These are phyloP conservation scores for Tamias sibiricus DNA, from an alignment of 2,113 vertebrate species.

Conservation along the genomic window DNA sequence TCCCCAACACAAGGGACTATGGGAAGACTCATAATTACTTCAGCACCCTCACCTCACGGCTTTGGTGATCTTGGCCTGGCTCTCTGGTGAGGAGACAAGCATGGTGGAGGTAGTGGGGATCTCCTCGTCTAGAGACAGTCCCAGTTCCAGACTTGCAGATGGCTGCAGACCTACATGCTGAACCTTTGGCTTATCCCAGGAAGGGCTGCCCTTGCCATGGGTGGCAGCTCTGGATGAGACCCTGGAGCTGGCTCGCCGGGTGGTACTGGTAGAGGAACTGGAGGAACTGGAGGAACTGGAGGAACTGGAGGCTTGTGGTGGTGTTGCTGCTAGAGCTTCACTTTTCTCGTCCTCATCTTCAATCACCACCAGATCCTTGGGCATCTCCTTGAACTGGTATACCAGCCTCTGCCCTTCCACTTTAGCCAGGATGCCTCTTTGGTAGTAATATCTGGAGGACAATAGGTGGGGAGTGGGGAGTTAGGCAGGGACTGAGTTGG, in stretches of 20 bases:
- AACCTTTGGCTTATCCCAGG: conserved; percentile 69
- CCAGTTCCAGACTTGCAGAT: conserved; percentile 72
- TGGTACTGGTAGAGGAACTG: background rate
- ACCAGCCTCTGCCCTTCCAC: conserved; percentile 94
- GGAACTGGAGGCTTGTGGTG: conserved; percentile 53
- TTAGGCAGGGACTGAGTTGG: background rate
- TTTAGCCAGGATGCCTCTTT: conserved; percentile 94
- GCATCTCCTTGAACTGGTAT: conserved; percentile 96
- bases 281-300: conserved; percentile 51
- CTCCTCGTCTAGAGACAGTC: conserved; percentile 61
- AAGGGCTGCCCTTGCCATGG: conserved; percentile 29
- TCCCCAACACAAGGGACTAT: background rate
- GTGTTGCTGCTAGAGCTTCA: conserved; percentile 82
- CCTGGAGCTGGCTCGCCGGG: conserved; percentile 62
- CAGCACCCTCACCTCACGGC: conserved; percentile 67
- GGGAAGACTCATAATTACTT: background rate
- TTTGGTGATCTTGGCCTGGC: conserved; percentile 62
- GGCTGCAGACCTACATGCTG: conserved; percentile 66
- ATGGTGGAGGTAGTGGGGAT: conserved; percentile 72
- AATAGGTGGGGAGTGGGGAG: background rate
- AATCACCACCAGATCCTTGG: conserved; percentile 92
- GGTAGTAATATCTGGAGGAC: conserved; percentile 91
- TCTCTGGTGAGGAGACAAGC: conserved; percentile 51
- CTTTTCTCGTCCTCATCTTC: conserved; percentile 84
- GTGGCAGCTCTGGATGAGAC: conserved; percentile 32